These are phyloP conservation scores for Drosophila pandora DNA, from an alignment of 1,140 invertebrate species.

Conservation along the genomic window DNA sequence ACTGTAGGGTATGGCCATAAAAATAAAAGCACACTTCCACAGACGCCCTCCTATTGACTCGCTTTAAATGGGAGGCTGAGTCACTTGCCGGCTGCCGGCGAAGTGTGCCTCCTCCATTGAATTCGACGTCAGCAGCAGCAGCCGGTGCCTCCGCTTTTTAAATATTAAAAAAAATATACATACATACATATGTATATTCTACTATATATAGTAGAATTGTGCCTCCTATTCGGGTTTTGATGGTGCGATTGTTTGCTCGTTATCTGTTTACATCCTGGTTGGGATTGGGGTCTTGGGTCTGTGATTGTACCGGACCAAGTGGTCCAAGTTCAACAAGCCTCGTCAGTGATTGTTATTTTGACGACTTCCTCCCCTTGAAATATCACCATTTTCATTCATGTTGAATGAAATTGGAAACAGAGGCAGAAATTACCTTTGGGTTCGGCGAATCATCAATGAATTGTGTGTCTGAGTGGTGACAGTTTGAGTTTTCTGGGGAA, in stretches of 20 bases:
- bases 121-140: slow-evolving; percentile 44
- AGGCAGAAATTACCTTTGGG: slow-evolving; percentile 10
- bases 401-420: slow-evolving; percentile 7
- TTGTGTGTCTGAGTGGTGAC: slow-evolving; percentile 14
- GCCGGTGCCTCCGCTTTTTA: slow-evolving; percentile 13
- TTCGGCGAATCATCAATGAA: slow-evolving; percentile 29
- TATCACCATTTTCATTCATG: slow-evolving; percentile 27
- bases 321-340: slow-evolving; percentile 31
- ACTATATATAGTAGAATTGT: not conserved
- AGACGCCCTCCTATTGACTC: slow-evolving; percentile 20
- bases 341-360: slow-evolving; percentile 13
- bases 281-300: not conserved
- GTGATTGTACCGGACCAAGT: slow-evolving; percentile 13
- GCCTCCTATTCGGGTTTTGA: slow-evolving; percentile 1
- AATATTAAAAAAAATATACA: not conserved
- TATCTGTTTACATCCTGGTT: slow-evolving; percentile 43
- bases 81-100: slow-evolving; percentile 50
- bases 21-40: slow-evolving; percentile 1
- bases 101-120: slow-evolving; percentile 33
- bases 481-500: slow-evolving; percentile 44
- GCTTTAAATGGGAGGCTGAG: slow-evolving; percentile 41
- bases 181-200: not conserved
- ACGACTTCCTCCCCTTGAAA: slow-evolving; percentile 7
- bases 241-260: slow-evolving; percentile 10
- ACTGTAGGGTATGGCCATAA: slow-evolving; percentile 11